Conservation (phyloP, 2,113 vertebrate species). For the Pantherophis guttatus region DNA sequence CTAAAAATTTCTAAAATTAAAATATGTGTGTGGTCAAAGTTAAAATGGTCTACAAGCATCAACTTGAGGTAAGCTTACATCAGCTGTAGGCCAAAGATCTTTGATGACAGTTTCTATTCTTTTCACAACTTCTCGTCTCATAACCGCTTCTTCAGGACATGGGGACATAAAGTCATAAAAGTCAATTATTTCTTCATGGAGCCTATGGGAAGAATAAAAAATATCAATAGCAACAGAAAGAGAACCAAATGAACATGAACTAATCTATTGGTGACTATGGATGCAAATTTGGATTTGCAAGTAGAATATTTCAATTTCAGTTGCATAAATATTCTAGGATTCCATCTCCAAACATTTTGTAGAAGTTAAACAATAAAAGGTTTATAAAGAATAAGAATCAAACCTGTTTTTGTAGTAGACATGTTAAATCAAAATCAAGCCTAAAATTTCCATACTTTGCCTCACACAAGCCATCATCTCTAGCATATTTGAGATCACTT, state of each 20-base stretch:
- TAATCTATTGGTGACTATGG: neutral
- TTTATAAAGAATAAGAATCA: neutral
- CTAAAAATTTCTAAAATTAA: neutral
- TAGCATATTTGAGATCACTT: neutral
- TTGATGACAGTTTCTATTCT: constrained; percentile 94
- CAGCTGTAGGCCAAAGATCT: constrained; percentile 93
- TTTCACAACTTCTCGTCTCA: constrained; percentile 95
- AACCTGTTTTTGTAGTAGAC: neutral
- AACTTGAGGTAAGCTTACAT: constrained; percentile 76
- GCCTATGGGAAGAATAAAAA: constrained; percentile 65
- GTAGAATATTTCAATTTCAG: neutral
- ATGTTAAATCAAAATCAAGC: neutral
- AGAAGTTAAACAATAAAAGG: neutral
- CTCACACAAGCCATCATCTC: neutral
- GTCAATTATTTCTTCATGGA: constrained; percentile 97
- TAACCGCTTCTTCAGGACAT: constrained; percentile 90
- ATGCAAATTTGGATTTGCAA: neutral
- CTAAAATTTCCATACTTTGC: neutral
- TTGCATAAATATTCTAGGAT: neutral
- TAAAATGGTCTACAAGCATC: neutral
- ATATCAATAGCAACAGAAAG: neutral
- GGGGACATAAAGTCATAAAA: constrained; percentile 99
- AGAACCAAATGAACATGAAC: neutral
- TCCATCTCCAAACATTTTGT: neutral
- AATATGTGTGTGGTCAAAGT: neutral